Percentiles rank a stretch among this genome's conserved stretches.
Conservation (phyloP, 2,113 vertebrate species). For the Arothron firmamentum region DNA sequence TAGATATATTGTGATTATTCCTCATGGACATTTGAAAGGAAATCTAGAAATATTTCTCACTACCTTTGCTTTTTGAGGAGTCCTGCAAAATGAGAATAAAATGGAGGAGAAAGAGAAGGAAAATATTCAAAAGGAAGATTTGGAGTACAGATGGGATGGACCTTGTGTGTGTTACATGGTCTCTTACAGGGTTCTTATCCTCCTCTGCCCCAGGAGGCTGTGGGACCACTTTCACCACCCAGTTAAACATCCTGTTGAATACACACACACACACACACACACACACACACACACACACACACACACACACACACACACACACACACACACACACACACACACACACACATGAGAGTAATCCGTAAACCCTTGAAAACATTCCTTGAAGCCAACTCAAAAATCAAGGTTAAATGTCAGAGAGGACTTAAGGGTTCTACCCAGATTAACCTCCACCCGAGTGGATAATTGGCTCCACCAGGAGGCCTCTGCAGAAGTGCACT, state of each 20-base stretch:
- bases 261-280: conserved; percentile 18
- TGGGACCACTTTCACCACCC: conserved; percentile 70
- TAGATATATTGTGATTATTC: not conserved
- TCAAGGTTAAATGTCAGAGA: not conserved
- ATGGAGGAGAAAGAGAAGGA: not conserved
- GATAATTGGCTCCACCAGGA: too few species aligned
- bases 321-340: conserved; percentile 7
- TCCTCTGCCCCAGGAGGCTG: conserved; percentile 45
- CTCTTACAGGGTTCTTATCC: conserved; percentile 28
- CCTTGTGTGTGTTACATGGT: conserved; percentile 1
- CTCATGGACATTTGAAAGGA: not conserved
- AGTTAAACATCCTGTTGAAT: conserved; percentile 67
- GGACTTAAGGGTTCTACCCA: too few species aligned
- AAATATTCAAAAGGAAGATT: not conserved
- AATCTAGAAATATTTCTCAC: conserved; percentile 24
- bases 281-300: conserved; percentile 3
- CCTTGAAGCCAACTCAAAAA: not conserved
- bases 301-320: conserved; percentile 16
- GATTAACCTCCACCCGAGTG: too few species aligned
- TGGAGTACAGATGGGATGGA: not conserved
- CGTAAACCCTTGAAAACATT: not conserved
- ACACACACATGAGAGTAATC: not conserved
- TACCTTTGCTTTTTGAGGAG: conserved; percentile 10
- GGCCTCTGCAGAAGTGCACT: not conserved
- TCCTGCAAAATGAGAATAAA: conserved; percentile 10